A percentile compares a stretch with the other conserved stretches of the same genome.
phyloP scores from a whole-genome alignment of 2,888 invertebrate genomes.

The Eristalinus aeneus region DNA sequence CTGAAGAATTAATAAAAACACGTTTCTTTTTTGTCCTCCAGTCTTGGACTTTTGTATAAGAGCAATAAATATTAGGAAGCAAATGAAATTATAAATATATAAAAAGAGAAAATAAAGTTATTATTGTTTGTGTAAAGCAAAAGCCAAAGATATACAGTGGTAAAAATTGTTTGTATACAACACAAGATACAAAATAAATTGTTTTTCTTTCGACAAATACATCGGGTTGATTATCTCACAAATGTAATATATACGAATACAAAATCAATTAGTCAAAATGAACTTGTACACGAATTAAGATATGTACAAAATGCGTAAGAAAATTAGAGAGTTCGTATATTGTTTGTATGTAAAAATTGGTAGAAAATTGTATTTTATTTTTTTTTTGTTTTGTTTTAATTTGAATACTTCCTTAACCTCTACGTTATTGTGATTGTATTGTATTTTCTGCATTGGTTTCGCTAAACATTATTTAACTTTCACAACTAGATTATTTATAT shows the following conservation, averaged over 20 bases:
- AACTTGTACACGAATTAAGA: constrained; percentile 29
- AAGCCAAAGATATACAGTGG: background rate
- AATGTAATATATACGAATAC: background rate
- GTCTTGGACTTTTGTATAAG: too few species aligned
- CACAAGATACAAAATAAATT: background rate
- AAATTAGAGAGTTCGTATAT: constrained; percentile 53
- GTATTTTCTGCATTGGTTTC: constrained; percentile 53
- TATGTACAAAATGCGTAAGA: constrained; percentile 45
- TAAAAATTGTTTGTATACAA: background rate
- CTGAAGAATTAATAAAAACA: too few species aligned
- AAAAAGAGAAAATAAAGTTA: too few species aligned
- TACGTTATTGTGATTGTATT: constrained; percentile 64
- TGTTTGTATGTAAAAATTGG: constrained; percentile 57
- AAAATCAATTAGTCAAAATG: constrained; percentile 24
- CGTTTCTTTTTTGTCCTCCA: too few species aligned
- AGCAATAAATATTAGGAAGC: too few species aligned
- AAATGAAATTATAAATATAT: too few species aligned
- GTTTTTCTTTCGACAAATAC: background rate
- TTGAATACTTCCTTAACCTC: constrained; percentile 53
- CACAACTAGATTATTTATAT: constrained; percentile 28
- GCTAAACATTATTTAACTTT: constrained; percentile 18
- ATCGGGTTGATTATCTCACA: background rate
- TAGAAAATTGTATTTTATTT: constrained; percentile 52
- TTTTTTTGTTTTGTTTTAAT: constrained; percentile 8
- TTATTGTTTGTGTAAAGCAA: too few species aligned